Evolutionary conservation across 2,888 invertebrate species (phyloP), one percentile per base, ranked within the genome.

Genomic region (Volucella inanis): DNA sequence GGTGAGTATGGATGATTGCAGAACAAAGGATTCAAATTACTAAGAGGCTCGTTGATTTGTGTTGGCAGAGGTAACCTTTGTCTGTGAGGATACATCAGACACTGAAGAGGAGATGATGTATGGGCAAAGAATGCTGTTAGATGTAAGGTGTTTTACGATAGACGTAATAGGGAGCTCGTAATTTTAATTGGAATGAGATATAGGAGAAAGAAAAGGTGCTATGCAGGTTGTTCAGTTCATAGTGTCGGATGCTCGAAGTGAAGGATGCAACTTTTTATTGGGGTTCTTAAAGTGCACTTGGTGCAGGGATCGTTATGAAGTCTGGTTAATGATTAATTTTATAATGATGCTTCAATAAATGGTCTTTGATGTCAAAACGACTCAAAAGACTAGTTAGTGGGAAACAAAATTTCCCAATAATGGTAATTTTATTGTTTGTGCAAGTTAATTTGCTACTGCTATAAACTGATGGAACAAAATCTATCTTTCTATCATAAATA

Each of bases 21-120:
- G 67, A 75, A 75, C 79, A 80, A 84, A 84, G 84, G 67, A 84
- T 31, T 61, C 54, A 61, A 79, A 75, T 79, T 84, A 70, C 70
- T 22, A n/a, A 59, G 22, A 41, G 41, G 39, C 47, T 15, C 59
- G 65, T 70, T 79, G 84, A 84, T 84, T 84, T 84, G 84, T 79
- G 80, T 75, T 79, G 79, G 74, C 74, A 64, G 52, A 70, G 14
- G 67, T 74, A 83, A 83, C 78, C 78, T 83, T 59, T 74, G 57
- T 72, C 74, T 70, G 57, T 31, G 64, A 10, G 70, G 15, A 61
- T 31, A 31, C 31, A 31, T 31, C 10, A 39, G 61, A 11, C 49
- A 22, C 22, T 14, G 38, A 45, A 38, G 72, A 84, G 38, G 45
- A 38, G 72, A 84, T 75, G 79, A 77, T 83, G 57, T 65, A 84